phyloP scores from a whole-genome alignment of 1,140 invertebrate genomes.

The Saxidomus purpurata region DNA sequence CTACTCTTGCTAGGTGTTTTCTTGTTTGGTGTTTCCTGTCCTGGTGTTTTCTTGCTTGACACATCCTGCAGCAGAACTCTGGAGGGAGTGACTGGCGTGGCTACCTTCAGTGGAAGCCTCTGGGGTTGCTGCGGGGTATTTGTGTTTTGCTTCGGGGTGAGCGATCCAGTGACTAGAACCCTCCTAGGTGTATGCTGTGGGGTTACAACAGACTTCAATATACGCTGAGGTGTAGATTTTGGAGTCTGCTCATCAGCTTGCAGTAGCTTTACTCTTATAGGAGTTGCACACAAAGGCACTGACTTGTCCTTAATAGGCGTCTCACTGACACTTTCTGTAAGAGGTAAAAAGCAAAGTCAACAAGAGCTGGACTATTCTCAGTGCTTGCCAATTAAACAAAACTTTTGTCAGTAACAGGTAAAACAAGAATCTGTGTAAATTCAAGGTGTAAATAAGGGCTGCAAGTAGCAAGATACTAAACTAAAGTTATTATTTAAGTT shows the following conservation, averaged over 20 bases:
- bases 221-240: slow-evolving; percentile 11
- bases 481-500: too few species aligned
- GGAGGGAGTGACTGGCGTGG: neutral
- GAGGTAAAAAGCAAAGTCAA: too few species aligned
- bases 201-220: neutral
- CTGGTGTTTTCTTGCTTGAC: neutral
- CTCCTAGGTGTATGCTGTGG: slow-evolving; percentile 8
- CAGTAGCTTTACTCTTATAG: neutral
- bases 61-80: neutral
- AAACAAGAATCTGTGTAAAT: too few species aligned
- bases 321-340: neutral
- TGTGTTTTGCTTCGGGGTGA: neutral
- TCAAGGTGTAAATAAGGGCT: too few species aligned
- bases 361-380: too few species aligned
- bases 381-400: too few species aligned
- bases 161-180: neutral
- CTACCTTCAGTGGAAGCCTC: neutral
- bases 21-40: neutral
- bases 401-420: too few species aligned
- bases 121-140: neutral
- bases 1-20: neutral
- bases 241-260: neutral
- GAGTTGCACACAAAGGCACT: neutral
- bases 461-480: too few species aligned
- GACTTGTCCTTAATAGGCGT: neutral